These are phyloP conservation scores for Gobionotothen gibberifrons DNA, from an alignment of 2,797 vertebrate genomes.

Conservation along the genomic window DNA sequence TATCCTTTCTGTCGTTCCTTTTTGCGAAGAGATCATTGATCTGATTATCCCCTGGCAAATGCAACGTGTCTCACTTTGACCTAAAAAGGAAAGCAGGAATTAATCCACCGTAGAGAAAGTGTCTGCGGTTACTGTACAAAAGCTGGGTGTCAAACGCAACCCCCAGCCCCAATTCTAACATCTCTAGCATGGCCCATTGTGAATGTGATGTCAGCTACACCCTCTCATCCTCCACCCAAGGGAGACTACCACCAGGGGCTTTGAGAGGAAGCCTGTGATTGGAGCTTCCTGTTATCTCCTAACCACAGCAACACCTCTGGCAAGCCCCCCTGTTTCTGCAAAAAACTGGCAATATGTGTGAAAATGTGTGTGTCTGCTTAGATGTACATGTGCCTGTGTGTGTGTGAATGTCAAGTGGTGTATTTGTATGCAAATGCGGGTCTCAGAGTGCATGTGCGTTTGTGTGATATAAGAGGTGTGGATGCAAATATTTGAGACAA, in stretches of 20 bases:
- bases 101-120: constrained; percentile 25
- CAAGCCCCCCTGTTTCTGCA: constrained; percentile 44
- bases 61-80: constrained; percentile 44
- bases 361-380: constrained; percentile 14
- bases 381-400: constrained; percentile 20
- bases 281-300: constrained; percentile 72
- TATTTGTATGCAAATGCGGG: constrained; percentile 44
- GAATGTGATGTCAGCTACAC: constrained; percentile 53
- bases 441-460: constrained; percentile 14
- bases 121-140: constrained; percentile 30
- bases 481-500: constrained; percentile 28
- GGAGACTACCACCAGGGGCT: constrained; percentile 47
- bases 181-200: constrained; percentile 48
- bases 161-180: constrained; percentile 43
- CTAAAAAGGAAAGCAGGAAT: constrained; percentile 42
- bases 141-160: constrained; percentile 46
- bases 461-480: constrained; percentile 1
- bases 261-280: constrained; percentile 57
- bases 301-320: constrained; percentile 62
- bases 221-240: constrained; percentile 53
- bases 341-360: constrained; percentile 26
- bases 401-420: constrained; percentile 38
- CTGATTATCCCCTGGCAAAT: constrained; percentile 43
- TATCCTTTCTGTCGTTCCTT: constrained; percentile 42
- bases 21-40: constrained; percentile 38